Base-by-base conservation (phyloP, 2,113 vertebrate species). In the Phalacrocorax pelagicus region DNA sequence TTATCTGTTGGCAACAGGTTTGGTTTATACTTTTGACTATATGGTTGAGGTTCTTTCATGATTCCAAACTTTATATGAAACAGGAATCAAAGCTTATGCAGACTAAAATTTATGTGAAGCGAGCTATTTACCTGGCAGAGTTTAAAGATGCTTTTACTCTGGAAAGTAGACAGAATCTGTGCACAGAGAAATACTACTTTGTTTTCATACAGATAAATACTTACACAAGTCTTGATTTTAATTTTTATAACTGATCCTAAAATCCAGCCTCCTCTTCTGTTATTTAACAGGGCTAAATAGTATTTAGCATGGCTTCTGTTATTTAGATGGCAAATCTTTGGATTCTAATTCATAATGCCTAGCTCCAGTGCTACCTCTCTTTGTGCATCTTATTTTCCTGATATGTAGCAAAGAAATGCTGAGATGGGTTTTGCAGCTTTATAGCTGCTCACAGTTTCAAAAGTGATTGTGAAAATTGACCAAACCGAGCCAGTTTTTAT, bases 41-140 rank as follows among this genome's bases (percentile, higher is more conserved):
- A 15, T 92, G n/a, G 38, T 62, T 90, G 4, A 30, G 42, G 55
- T 86, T 93, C 66, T 87, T 78, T 88, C 26, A 38, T 62, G 15
- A 62, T 91, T 96, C 51, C 47, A 90, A n/a, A 67, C 40, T 92
- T 83, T 84, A 95, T 78, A 27, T 55, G 69, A 86, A 94, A 67
- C 55, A 70, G 67, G 46, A 81, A 67, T 88, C n/a, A n/a, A 77
- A 84, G 30, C 46, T 78, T 74, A 52, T 12, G 18, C 11, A 30
- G 22, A 27, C 47, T 78, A 22, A 59, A 77, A 65, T 63, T 83
- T 58, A 63, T 83, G 32, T 47, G 29, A 72, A 78, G 66, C 61
- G 14, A 78, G 57, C 59, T 92, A 10, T 72, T 93, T 90, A 81
- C 52, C 51, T 88, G 62, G 49, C 71, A 83, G 51, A 84, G 32